These are phyloP conservation scores for Gymnoscopelus microlampas DNA, from an alignment of 2,797 vertebrate species.

Conservation along the genomic window DNA sequence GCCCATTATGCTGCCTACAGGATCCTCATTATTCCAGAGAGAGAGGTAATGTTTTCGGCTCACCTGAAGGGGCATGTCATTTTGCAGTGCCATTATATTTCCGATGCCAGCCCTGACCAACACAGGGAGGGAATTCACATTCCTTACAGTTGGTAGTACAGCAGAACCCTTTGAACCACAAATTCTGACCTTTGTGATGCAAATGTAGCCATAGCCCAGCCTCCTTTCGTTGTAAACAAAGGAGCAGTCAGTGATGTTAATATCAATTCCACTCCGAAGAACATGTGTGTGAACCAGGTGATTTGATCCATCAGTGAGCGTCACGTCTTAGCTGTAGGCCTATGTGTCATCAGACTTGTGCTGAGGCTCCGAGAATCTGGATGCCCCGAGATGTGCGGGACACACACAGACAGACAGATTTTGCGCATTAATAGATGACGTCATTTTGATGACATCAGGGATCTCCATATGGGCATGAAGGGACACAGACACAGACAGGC, in stretches of 20 bases:
- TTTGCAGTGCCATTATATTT: constrained; percentile 36
- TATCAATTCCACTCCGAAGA: constrained; percentile 78
- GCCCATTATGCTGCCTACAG: constrained; percentile 85
- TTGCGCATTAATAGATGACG: no score
- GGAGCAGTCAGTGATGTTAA: constrained; percentile 77
- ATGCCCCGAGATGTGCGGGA: not conserved
- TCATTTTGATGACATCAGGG: no score
- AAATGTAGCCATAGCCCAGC: constrained; percentile 79
- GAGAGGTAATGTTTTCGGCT: constrained; percentile 85
- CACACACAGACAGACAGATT: not conserved
- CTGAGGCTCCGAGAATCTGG: not conserved
- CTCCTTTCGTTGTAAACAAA: constrained; percentile 85
- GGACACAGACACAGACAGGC: no score
- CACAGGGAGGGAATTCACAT: constrained; percentile 55
- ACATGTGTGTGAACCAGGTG: constrained; percentile 79
- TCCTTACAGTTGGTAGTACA: constrained; percentile 25
- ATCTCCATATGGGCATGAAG: no score
- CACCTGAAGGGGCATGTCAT: constrained; percentile 78
- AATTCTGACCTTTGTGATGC: constrained; percentile 73
- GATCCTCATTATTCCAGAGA: constrained; percentile 93
- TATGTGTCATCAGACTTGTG: constrained; percentile 53
- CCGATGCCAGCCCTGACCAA: constrained; percentile 66
- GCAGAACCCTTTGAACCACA: constrained; percentile 27
- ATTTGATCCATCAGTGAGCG: constrained; percentile 84
- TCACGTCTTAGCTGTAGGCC: constrained; percentile 89